These are phyloP conservation scores for Tokudaia tokunoshimensis DNA, from an alignment of 2,797 vertebrate genomes.

Conservation along the genomic window DNA sequence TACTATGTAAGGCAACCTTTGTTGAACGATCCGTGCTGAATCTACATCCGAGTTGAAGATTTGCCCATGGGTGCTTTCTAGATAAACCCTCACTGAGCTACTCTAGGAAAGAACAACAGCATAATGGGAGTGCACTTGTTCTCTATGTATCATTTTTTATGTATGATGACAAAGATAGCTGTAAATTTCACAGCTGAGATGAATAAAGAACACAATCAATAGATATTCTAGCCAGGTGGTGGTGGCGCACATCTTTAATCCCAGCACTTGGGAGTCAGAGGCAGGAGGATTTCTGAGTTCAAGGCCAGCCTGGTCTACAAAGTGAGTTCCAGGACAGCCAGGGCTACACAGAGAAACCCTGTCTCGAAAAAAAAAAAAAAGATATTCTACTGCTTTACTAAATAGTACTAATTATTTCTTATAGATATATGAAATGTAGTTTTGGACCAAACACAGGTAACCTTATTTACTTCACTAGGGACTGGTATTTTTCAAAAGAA, in stretches of 20 bases:
- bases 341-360: too few relatives aligned
- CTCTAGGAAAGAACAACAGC: neutral
- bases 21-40: neutral
- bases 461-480: neutral
- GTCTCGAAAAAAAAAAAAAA: neutral
- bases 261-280: too few relatives aligned
- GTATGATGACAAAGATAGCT: neutral
- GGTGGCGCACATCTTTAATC: too few relatives aligned
- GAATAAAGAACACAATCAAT: neutral
- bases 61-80: neutral
- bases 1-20: neutral
- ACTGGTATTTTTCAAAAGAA: neutral
- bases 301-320: too few relatives aligned
- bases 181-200: neutral
- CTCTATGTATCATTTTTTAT: neutral
- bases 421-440: neutral
- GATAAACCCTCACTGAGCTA: neutral
- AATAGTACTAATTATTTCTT: neutral
- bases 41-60: neutral
- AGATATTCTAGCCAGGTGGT: neutral
- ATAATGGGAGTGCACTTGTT: neutral
- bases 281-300: too few relatives aligned
- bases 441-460: neutral
- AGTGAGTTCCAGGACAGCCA: too few relatives aligned
- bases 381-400: neutral